Evolutionary conservation across 2,888 invertebrate genomes (phyloP), one percentile per base, ranked within the genome.

Genomic region (Plagiodera versicolora): DNA sequence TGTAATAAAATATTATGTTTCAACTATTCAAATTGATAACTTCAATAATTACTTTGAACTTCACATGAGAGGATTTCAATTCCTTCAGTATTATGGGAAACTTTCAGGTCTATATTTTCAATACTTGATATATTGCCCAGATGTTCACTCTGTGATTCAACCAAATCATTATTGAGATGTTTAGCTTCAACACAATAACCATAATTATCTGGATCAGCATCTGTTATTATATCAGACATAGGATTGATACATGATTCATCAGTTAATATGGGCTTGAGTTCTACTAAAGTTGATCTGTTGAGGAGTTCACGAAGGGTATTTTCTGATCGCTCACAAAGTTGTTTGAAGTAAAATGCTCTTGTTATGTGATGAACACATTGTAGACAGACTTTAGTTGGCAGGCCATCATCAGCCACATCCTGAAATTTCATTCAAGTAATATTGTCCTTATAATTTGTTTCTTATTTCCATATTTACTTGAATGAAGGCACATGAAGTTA

Each of bases 331-430:
- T 78, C 77, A 64, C 80, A 80, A 54, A 79, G 67, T 68, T 79
- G 77, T 68, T 77, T 78, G 67, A 80, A 80, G 2, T 75, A 77
- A 62, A 74, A 79, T 2, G 78, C 74, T 63, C 75, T 71, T 17
- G 72, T 75, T 47, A 80, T 77, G 61, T 77, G 74, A 64, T 78
- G 73, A 46, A 77, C 76, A 70, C 80, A 80, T 66, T 78, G 77
- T 20, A 73, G 56, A 65, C 80, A 80, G 3, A 80, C 74, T 71
- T 79, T 77, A 50, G 67, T 72, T 9, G 80, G 80, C 65, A 80
- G 69, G n/a, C 77, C 77, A 68, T 80, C 80, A 45, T 76, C 74
- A 66, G 77, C 75, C 18, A 70, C 64, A 49, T 79, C 70, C 80
- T 80, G 48, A 35, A 61, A 52, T 45, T 54, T 18, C 24, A 24